Conservation (phyloP, 2,888 invertebrate species). For the Troglohyphantes excavatus region DNA sequence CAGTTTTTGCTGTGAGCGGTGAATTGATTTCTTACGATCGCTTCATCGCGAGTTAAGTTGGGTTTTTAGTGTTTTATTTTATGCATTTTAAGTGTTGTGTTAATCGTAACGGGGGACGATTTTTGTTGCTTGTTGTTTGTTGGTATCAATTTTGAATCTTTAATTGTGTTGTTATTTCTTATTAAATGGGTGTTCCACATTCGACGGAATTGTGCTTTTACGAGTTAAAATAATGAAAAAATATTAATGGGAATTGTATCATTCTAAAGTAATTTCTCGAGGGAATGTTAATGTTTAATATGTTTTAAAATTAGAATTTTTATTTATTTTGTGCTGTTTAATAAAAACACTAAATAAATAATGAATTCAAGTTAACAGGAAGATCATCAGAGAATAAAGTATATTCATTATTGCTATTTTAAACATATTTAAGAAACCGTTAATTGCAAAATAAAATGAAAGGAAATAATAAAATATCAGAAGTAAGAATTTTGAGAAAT, state of each 20-base stretch:
- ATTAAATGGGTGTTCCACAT: neutral
- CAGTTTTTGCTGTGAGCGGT: constrained; percentile 45
- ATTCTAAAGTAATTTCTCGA: neutral
- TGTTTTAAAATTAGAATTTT: too few species aligned
- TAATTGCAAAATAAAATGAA: too few species aligned
- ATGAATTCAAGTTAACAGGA: too few species aligned
- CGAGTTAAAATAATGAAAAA: neutral
- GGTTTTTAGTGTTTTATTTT: constrained; percentile 51
- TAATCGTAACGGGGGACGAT: constrained; percentile 17
- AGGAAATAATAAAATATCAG: too few species aligned
- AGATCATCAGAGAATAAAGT: too few species aligned
- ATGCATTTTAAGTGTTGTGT: constrained; percentile 32
- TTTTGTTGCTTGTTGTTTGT: neutral
- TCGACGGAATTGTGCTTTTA: neutral
- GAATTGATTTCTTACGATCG: constrained; percentile 59
- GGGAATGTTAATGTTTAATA: too few species aligned
- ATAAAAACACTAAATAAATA: too few species aligned
- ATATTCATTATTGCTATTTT: too few species aligned
- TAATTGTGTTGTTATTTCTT: neutral
- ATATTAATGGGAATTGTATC: neutral
- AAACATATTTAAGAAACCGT: too few species aligned
- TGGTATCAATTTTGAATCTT: neutral
- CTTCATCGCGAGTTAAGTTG: constrained; percentile 58
- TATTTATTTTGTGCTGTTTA: too few species aligned
- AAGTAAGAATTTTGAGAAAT: too few species aligned